phyloP scores from a whole-genome alignment of 92 coral and sea anemone genomes.

The Paragorgia papillata region DNA sequence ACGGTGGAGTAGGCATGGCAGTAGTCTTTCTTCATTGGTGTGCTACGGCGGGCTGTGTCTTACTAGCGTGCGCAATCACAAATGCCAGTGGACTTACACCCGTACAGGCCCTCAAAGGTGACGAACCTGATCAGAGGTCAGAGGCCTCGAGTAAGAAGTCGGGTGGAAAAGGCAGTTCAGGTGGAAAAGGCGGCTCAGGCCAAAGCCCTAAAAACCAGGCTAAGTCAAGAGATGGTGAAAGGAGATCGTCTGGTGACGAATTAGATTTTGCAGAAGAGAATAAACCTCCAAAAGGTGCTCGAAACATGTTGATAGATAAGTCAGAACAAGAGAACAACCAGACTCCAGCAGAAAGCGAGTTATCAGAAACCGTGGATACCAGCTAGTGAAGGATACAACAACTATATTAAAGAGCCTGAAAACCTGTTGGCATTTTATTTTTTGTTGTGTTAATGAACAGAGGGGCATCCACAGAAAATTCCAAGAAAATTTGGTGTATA shows the following conservation, averaged over 20 bases:
- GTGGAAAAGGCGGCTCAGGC: constrained; percentile 19
- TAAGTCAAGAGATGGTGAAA: constrained; percentile 1
- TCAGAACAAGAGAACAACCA: constrained; percentile 17
- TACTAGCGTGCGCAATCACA: constrained; percentile 80
- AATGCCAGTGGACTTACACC: constrained; percentile 90
- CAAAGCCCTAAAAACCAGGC: constrained; percentile 45
- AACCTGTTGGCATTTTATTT: no score
- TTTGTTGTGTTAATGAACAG: no score
- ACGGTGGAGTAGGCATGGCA: constrained; percentile 96
- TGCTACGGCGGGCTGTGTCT: constrained; percentile 63
- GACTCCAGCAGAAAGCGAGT: constrained; percentile 1
- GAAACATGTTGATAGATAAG: constrained; percentile 30
- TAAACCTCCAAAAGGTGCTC: constrained; percentile 33
- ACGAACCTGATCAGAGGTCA: constrained; percentile 56
- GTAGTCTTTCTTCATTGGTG: constrained; percentile 76
- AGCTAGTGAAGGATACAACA: no score
- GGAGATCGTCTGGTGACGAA: constrained; percentile 9
- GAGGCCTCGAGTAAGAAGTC: constrained; percentile 3
- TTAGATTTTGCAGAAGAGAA: constrained; percentile 37
- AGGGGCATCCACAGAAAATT: no score
- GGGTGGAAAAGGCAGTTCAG: background rate
- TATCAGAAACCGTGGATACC: background rate
- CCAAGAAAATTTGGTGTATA: no score
- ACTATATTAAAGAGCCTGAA: no score
- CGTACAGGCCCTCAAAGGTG: constrained; percentile 84